A percentile compares a stretch with the other conserved stretches of the same genome.
Evolutionary conservation across 1,140 invertebrate genomes (phyloP).

Genomic region (Archivesica marissinica): DNA sequence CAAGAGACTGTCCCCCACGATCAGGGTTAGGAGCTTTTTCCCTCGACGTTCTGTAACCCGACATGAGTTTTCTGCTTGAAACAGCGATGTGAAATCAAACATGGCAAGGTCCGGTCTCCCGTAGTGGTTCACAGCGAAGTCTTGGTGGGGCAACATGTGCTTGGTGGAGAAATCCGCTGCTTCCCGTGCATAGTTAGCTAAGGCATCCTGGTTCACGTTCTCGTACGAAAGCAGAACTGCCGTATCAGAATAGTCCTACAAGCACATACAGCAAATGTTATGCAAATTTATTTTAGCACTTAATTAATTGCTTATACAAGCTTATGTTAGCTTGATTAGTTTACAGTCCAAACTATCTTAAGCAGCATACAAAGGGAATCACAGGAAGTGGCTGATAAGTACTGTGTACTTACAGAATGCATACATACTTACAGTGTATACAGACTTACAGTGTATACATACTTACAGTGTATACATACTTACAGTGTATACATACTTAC

Average conservation of each 20-base stretch:
- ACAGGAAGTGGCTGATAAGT: too few relatives aligned
- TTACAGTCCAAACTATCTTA: too few relatives aligned
- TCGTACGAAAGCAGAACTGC: slow-evolving; percentile 92
- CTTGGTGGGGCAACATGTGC: slow-evolving; percentile 93
- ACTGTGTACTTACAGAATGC: too few relatives aligned
- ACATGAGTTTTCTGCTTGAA: slow-evolving; percentile 96
- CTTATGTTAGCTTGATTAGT: too few relatives aligned
- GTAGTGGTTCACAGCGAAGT: slow-evolving; percentile 99
- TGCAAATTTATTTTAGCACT: too few relatives aligned
- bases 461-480: too few relatives aligned
- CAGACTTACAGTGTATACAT: too few relatives aligned
- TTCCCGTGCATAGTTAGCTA: slow-evolving; percentile 93
- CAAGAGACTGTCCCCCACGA: slow-evolving; percentile 98
- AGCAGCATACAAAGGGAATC: too few relatives aligned
- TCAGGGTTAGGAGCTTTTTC: slow-evolving; percentile 91
- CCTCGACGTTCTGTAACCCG: slow-evolving; percentile 91
- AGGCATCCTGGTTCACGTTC: slow-evolving; percentile 95
- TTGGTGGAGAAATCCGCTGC: slow-evolving; percentile 98
- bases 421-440: too few relatives aligned
- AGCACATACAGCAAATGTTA: too few relatives aligned
- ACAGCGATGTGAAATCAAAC: slow-evolving; percentile 99
- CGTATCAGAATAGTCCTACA: slow-evolving; percentile 95
- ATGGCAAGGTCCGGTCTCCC: slow-evolving; percentile 99
- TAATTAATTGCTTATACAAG: too few relatives aligned
- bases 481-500: too few relatives aligned